These are phyloP conservation scores for Podarcis raffonei DNA, from an alignment of 2,113 vertebrate genomes.

Conservation along the genomic window DNA sequence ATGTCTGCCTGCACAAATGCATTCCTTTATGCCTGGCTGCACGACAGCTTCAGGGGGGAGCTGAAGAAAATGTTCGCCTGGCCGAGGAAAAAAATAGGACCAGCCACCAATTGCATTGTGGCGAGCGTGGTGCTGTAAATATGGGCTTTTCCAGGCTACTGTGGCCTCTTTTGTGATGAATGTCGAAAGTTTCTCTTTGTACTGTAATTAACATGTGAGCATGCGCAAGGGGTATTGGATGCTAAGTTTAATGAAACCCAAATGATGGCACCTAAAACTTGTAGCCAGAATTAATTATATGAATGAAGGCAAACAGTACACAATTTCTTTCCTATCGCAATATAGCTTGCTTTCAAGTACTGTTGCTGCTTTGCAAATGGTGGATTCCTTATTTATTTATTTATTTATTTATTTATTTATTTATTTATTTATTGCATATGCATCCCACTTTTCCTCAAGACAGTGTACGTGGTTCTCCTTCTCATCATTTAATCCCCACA, in stretches of 20 bases:
- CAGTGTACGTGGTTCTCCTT: too few species aligned
- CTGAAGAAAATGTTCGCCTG: conserved; percentile 83
- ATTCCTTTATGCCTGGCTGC: conserved; percentile 88
- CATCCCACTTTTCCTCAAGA: too few species aligned
- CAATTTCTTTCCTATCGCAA: background rate
- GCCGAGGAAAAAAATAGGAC: conserved; percentile 73
- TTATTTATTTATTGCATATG: too few species aligned
- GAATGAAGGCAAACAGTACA: background rate
- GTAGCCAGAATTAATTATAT: background rate
- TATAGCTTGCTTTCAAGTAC: background rate
- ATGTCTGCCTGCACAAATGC: conserved; percentile 85
- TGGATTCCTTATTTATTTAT: background rate
- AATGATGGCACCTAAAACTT: background rate
- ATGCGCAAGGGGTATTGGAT: background rate
- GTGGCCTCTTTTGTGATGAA: background rate
- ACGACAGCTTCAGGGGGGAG: conserved; percentile 84
- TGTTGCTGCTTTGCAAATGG: background rate
- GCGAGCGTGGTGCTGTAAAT: conserved; percentile 80
- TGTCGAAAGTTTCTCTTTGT: conserved; percentile 24
- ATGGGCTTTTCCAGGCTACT: background rate
- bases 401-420: background rate
- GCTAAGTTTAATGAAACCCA: background rate
- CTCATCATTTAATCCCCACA: too few species aligned
- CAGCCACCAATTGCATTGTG: conserved; percentile 76
- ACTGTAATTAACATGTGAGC: background rate